phyloP scores from a whole-genome alignment of 1,140 invertebrate genomes.

The Callitettix versicolor region DNA sequence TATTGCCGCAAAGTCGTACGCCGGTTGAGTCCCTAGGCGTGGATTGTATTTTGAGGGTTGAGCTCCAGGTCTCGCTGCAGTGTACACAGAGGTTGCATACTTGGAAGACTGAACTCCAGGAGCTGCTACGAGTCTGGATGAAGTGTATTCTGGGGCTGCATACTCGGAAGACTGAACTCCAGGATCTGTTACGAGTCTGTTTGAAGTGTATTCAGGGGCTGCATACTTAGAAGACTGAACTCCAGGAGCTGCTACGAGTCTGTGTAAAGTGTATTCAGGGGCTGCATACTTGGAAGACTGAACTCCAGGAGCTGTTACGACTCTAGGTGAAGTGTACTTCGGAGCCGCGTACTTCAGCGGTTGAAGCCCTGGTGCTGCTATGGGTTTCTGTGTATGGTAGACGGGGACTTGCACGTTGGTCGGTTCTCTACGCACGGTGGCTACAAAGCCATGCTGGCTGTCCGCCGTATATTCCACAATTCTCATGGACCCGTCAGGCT shows the following conservation, averaged over 20 bases:
- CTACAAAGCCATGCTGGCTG: conserved; percentile 49
- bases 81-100: too few relatives aligned
- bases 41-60: too few relatives aligned
- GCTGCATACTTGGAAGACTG: conserved; percentile 2
- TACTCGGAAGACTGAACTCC: not conserved
- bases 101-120: not conserved
- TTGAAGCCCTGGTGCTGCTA: not conserved
- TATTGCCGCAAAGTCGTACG: too few relatives aligned
- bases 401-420: not conserved
- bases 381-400: not conserved
- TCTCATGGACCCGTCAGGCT: conserved; percentile 43
- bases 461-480: conserved; percentile 51
- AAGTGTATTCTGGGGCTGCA: not conserved
- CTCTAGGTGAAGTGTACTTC: not conserved
- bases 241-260: not conserved
- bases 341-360: not conserved
- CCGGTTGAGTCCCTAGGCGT: too few relatives aligned
- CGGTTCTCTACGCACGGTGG: conserved; percentile 31
- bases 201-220: not conserved
- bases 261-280: not conserved
- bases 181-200: not conserved
- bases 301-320: too few relatives aligned
- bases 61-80: too few relatives aligned
- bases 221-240: not conserved
- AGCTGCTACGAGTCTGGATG: not conserved